Percentiles rank a stretch among this genome's conserved stretches.
phyloP scores from a whole-genome alignment of 1,140 invertebrate species.

The Chrysopa pallens region DNA sequence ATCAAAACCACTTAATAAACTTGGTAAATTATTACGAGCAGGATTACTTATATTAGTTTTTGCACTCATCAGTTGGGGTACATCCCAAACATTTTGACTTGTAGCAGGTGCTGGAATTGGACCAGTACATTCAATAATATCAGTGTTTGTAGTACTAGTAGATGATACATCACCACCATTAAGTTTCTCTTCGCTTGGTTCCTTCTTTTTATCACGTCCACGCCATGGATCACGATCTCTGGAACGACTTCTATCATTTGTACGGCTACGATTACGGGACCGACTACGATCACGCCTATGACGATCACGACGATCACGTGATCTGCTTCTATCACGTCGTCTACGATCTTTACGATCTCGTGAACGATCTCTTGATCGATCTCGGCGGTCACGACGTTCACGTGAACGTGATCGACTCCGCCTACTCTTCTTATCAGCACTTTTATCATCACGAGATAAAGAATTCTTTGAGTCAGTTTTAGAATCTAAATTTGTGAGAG shows the following conservation, averaged over 20 bases:
- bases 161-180: neutral
- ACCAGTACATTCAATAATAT: slow-evolving; percentile 12
- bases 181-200: slow-evolving; percentile 2
- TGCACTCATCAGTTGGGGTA: slow-evolving; percentile 5
- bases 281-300: slow-evolving; percentile 31
- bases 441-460: slow-evolving; percentile 11
- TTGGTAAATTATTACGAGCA: slow-evolving; percentile 5
- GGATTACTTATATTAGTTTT: slow-evolving; percentile 4
- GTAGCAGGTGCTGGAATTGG: slow-evolving; percentile 1
- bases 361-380: slow-evolving; percentile 16
- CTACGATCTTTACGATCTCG: slow-evolving; percentile 16
- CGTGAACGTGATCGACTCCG: slow-evolving; percentile 24
- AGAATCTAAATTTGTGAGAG: slow-evolving; percentile 11
- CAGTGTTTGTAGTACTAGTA: slow-evolving; percentile 6
- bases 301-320: slow-evolving; percentile 25
- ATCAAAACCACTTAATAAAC: neutral
- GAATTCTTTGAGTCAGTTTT: slow-evolving; percentile 8
- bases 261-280: slow-evolving; percentile 27
- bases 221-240: slow-evolving; percentile 17
- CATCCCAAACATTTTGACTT: slow-evolving; percentile 4
- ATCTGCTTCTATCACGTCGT: slow-evolving; percentile 20
- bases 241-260: slow-evolving; percentile 19
- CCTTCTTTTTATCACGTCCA: slow-evolving; percentile 24
- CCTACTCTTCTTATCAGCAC: slow-evolving; percentile 31
- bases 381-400: slow-evolving; percentile 21